phyloP scores from a whole-genome alignment of 1,140 invertebrate species.

The Ctenoplectra terminalis region DNA sequence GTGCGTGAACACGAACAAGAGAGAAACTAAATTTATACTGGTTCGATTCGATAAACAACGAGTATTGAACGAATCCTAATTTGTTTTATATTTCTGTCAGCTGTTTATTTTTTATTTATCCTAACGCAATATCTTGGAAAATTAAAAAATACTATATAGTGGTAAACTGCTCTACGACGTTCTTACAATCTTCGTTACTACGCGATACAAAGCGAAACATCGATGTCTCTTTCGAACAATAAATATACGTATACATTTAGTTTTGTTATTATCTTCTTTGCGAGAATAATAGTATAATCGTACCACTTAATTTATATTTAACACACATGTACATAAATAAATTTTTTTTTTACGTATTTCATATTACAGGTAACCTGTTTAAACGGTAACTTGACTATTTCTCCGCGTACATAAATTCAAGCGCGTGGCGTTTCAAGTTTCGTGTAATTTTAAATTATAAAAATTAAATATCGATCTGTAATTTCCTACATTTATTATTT shows the following conservation, averaged over 20 bases:
- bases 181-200: neutral
- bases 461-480: neutral
- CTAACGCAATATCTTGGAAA: neutral
- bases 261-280: neutral
- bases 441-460: neutral
- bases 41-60: constrained; percentile 9
- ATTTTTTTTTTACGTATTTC: neutral
- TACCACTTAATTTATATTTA: neutral
- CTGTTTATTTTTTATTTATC: neutral
- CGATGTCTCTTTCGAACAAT: neutral
- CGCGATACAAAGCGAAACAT: neutral
- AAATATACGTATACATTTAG: neutral
- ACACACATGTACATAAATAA: no score
- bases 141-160: neutral
- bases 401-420: neutral
- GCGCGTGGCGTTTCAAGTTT: neutral
- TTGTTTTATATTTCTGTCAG: neutral
- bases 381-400: constrained; percentile 16
- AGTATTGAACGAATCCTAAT: neutral
- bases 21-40: neutral
- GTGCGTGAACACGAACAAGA: neutral
- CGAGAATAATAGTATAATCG: neutral
- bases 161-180: neutral
- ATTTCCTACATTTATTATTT: no score
- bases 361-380: neutral